phyloP scores from a whole-genome alignment of 2,888 invertebrate genomes.

The Nebria salina region DNA sequence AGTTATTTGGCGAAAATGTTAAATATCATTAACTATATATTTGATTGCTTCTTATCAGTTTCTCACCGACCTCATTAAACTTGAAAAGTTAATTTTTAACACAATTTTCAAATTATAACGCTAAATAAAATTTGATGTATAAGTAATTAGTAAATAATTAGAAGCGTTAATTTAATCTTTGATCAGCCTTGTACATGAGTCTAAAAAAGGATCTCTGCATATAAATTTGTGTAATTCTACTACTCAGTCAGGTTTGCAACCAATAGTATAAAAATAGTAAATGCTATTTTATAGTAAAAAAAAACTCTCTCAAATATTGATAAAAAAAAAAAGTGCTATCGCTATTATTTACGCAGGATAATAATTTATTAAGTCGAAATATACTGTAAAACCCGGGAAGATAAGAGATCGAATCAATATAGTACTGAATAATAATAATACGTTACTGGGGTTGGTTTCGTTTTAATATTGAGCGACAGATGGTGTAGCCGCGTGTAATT shows the following conservation, averaged over 20 bases:
- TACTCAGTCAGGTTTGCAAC: no score
- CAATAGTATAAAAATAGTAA: no score
- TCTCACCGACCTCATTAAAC: slow-evolving; percentile 23
- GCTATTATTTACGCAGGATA: not conserved
- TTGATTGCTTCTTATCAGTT: slow-evolving; percentile 10
- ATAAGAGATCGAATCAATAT: not conserved
- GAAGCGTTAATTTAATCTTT: no score
- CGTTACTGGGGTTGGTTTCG: not conserved
- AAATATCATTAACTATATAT: no score
- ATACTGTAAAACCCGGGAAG: not conserved
- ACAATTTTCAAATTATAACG: not conserved
- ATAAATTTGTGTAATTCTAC: no score
- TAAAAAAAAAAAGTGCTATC: no score
- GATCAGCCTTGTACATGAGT: no score
- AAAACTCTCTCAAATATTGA: no score
- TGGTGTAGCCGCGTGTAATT: slow-evolving; percentile 6
- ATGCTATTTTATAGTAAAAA: no score
- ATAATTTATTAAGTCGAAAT: not conserved
- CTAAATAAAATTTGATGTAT: not conserved
- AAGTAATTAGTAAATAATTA: no score
- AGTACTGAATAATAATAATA: not conserved
- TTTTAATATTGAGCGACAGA: not conserved
- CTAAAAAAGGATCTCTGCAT: no score
- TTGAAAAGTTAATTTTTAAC: slow-evolving; percentile 16
- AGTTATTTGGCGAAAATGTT: no score